These are phyloP conservation scores for Cephus runcator DNA, from an alignment of 2,888 invertebrate genomes.

Conservation along the genomic window DNA sequence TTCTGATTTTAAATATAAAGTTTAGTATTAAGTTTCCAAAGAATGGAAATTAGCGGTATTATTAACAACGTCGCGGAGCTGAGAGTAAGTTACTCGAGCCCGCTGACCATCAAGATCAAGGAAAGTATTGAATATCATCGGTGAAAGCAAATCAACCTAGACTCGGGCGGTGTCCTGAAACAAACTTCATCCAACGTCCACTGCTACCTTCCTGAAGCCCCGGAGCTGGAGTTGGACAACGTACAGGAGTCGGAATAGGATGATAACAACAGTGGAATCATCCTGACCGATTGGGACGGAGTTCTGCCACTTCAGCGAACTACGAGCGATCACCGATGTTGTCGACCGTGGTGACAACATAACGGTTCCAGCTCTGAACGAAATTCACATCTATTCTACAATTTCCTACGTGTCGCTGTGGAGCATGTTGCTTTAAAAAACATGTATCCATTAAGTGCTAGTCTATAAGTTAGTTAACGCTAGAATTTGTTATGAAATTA, in stretches of 20 bases:
- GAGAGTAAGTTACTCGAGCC: conserved; percentile 33
- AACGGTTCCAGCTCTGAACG: neutral
- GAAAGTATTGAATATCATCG: conserved; percentile 21
- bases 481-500: conserved; percentile 59
- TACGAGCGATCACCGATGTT: conserved; percentile 9
- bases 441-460: conserved; percentile 47
- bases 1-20: conserved; percentile 11
- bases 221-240: neutral
- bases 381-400: neutral
- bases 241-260: neutral
- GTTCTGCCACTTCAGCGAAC: neutral
- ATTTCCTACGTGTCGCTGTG: neutral
- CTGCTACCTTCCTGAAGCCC: neutral
- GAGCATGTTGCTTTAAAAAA: conserved; percentile 13
- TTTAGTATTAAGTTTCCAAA: conserved; percentile 21
- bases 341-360: neutral
- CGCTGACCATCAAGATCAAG: conserved; percentile 34
- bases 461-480: conserved; percentile 61
- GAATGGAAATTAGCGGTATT: conserved; percentile 31
- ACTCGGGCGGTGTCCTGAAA: neutral
- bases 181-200: neutral
- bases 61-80: conserved; percentile 19
- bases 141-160: neutral
- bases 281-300: neutral
- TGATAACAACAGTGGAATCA: neutral